These are phyloP conservation scores for Lampris megalopsis DNA, from an alignment of 2,113 vertebrate genomes.

Conservation along the genomic window DNA sequence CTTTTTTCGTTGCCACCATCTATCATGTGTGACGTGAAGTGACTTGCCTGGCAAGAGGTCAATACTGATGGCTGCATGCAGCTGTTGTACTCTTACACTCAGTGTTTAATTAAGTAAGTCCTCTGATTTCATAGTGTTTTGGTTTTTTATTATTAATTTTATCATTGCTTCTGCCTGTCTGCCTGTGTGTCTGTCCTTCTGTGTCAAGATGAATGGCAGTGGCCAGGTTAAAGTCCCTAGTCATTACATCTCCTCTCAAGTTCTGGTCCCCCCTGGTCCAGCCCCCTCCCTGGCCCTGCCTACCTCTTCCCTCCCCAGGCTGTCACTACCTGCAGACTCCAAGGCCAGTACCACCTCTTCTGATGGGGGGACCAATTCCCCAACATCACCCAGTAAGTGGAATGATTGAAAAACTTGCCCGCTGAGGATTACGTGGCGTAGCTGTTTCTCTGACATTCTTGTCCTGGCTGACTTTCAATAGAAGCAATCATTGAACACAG, in stretches of 20 bases:
- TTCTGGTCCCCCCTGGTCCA: conserved; percentile 86
- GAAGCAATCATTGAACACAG: too few relatives aligned
- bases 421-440: not conserved
- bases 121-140: too few relatives aligned
- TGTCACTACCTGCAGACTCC: conserved; percentile 88
- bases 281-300: conserved; percentile 67
- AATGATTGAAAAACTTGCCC: not conserved
- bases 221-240: conserved; percentile 93
- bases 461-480: too few relatives aligned
- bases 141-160: too few relatives aligned
- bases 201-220: conserved; percentile 91
- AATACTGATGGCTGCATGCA: too few relatives aligned
- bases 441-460: too few relatives aligned
- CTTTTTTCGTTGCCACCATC: too few relatives aligned
- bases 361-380: conserved; percentile 88
- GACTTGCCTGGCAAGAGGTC: too few relatives aligned
- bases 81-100: too few relatives aligned
- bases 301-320: conserved; percentile 87
- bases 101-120: too few relatives aligned
- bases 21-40: too few relatives aligned
- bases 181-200: conserved; percentile 12
- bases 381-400: conserved; percentile 91
- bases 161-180: not conserved
- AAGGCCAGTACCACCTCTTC: conserved; percentile 91
- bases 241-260: conserved; percentile 94